phyloP scores from a whole-genome alignment of 2,113 vertebrate genomes.

The Bubo scandiacus region DNA sequence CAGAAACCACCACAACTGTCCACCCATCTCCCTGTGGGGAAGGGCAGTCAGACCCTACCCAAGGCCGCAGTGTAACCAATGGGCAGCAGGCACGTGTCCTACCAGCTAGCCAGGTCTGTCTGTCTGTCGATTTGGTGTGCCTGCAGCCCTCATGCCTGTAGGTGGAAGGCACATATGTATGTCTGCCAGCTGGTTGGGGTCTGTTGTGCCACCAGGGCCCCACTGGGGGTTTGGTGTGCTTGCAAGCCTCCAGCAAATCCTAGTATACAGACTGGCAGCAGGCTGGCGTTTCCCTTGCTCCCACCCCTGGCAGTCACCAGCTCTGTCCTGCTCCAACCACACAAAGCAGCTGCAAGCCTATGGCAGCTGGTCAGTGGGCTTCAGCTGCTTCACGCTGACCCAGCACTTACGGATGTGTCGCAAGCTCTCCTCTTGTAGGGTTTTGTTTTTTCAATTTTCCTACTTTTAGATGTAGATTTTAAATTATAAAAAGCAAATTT shows the following conservation, averaged over 20 bases:
- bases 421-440: neutral
- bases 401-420: neutral
- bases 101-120: neutral
- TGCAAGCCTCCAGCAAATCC: neutral
- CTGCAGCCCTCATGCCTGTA: neutral
- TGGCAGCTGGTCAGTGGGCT: neutral
- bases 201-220: neutral
- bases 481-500: neutral
- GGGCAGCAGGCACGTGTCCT: neutral
- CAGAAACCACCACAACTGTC: too few relatives aligned
- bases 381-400: neutral
- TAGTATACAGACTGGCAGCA: neutral
- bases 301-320: neutral
- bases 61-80: too few relatives aligned
- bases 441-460: neutral
- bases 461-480: neutral
- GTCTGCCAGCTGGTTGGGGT: neutral
- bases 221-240: accelerated
- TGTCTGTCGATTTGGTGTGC: neutral
- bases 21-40: neutral
- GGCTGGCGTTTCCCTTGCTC: neutral
- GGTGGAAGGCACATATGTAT: accelerated
- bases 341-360: neutral
- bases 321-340: neutral
- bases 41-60: neutral